Base-by-base conservation (phyloP, 1,140 invertebrate species). In the Bombus superbus region DNA sequence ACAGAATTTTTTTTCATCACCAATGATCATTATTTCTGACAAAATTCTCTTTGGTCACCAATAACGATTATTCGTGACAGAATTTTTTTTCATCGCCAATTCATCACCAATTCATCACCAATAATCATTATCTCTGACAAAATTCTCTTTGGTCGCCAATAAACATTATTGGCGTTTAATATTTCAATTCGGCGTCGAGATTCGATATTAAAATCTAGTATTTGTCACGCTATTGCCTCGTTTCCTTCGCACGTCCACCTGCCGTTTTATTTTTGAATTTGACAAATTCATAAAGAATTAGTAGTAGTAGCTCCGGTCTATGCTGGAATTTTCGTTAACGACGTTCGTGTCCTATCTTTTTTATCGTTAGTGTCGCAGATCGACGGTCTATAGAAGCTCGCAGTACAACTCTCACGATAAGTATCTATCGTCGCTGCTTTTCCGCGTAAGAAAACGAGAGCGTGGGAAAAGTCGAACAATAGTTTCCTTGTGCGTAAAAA, bases 331-430 rank as follows among this genome's bases (percentile, higher is more conserved):
- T 66, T 85, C 69, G 78, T 80, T 68, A 81, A 81, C 83, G 42
- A 68, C 22, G 42, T 73, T 73, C 83, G 69, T 81, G 68, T 28
- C 35, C 44, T 81, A 85, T 85, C 83, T 72, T 35, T 57, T 68
- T 68, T 68, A 81, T 74, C 83, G 38, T 1, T 11, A 11, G 28
- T 10, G 4, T 2, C 6, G 59, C 40, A 57, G 57, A 85, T 73
- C 78, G 57, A 66, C 42, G 32, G 35, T 40, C 59, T 74, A 74
- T 57, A 22, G 35, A 57, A 72, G 68, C 57, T 18, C 38, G 35
- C 22, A 53, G 35, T 40, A 44, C 69, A 47, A 13, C 18, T 66
- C 57, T 42, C 2, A 15, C 83, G 83, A 85, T 81, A 85, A 85
- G 57, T 32, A 32, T 57, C 74, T 81, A 81, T 85, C 83, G 42